Percentiles rank a stretch among this genome's conserved stretches.
Evolutionary conservation across 2,113 vertebrate species (phyloP).

Genomic region (Podarcis raffonei): DNA sequence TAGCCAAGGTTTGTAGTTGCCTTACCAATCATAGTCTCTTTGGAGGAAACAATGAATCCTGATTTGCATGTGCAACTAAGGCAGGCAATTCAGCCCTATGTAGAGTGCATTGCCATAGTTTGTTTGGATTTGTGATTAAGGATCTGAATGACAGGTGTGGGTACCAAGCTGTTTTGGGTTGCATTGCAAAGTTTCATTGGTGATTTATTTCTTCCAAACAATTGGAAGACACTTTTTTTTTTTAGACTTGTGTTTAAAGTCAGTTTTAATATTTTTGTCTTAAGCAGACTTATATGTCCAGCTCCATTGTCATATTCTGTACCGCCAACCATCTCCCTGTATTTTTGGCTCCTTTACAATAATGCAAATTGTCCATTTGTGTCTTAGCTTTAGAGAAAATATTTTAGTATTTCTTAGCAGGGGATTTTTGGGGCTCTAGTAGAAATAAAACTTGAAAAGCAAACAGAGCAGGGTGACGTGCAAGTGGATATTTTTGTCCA

Average conservation of each 20-base stretch:
- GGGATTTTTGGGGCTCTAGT: neutral
- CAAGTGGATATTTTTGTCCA: neutral
- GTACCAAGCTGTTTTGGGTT: neutral
- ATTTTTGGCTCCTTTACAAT: neutral
- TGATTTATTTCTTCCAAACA: neutral
- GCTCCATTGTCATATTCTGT: too few relatives aligned
- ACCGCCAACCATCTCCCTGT: neutral
- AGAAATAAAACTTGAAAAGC: neutral
- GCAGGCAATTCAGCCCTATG: neutral
- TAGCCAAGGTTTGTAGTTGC: too few relatives aligned
- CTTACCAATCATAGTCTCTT: too few relatives aligned
- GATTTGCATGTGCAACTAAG: too few relatives aligned
- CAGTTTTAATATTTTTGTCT: neutral
- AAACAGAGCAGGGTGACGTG: neutral
- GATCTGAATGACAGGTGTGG: neutral
- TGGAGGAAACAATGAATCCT: too few relatives aligned
- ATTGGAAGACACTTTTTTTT: neutral
- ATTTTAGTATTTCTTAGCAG: neutral
- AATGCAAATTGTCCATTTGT: neutral
- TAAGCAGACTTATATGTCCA: neutral
- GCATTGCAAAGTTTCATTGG: neutral
- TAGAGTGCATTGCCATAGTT: neutral
- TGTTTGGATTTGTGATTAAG: neutral
- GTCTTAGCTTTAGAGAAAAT: neutral
- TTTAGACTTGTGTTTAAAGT: neutral